Evolutionary conservation across 2,797 vertebrate genomes (phyloP).

Genomic region (Clarias platycephalus): DNA sequence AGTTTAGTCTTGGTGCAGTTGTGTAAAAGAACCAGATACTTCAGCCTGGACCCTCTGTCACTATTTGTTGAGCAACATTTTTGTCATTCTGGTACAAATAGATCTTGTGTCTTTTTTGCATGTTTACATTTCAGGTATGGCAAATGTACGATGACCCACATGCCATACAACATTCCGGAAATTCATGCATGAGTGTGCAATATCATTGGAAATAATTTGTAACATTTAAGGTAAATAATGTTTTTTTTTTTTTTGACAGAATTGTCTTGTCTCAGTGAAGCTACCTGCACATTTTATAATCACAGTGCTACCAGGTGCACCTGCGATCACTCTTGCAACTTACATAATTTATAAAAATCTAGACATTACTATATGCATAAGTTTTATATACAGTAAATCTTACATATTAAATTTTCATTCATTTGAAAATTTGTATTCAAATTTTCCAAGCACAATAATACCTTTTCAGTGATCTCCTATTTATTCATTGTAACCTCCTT

Average conservation of each 20-base stretch:
- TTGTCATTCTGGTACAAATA: constrained; percentile 16
- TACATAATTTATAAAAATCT: not conserved
- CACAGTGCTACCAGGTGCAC: not conserved
- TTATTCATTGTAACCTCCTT: not conserved
- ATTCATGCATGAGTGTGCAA: not conserved
- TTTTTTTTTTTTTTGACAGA: not conserved
- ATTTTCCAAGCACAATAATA: not conserved
- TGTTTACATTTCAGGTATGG: not conserved
- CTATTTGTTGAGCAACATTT: not conserved
- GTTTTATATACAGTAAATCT: not conserved
- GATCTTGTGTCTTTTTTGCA: not conserved
- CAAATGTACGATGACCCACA: not conserved
- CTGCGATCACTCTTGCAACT: not conserved
- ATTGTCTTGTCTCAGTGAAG: not conserved
- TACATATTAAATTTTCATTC: not conserved
- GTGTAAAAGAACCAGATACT: not conserved
- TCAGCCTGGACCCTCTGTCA: not conserved
- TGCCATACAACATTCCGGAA: not conserved
- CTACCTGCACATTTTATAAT: not conserved
- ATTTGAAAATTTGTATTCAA: not conserved
- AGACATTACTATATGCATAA: not conserved
- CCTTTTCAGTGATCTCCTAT: not conserved
- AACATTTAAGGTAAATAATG: not conserved
- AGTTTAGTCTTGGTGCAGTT: too few relatives aligned
- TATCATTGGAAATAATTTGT: not conserved